phyloP scores from a whole-genome alignment of 2,113 vertebrate species.

The Maccullochella peelii region DNA sequence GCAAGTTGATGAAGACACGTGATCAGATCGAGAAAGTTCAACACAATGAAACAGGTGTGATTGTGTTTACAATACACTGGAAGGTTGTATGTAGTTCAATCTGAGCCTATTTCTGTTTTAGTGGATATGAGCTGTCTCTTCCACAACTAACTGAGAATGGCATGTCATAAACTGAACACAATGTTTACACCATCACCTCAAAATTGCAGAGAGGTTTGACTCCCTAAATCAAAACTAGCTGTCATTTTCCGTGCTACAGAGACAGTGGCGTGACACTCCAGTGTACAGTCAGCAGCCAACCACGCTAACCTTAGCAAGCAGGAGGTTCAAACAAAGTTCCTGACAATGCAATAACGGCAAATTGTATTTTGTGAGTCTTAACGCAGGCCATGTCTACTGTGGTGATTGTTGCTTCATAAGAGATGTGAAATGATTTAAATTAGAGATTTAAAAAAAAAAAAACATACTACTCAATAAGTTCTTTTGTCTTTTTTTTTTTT shows the following conservation, averaged over 20 bases:
- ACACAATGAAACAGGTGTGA: conserved; percentile 5
- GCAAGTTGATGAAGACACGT: neutral
- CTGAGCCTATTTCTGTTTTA: neutral
- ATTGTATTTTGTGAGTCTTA: neutral
- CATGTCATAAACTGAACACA: neutral
- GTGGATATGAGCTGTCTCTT: neutral
- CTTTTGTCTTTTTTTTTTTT: too few relatives aligned
- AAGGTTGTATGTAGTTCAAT: neutral
- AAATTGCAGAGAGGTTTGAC: neutral
- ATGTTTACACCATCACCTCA: conserved; percentile 1
- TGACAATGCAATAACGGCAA: neutral
- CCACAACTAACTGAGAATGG: neutral
- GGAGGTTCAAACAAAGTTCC: neutral
- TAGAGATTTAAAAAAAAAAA: neutral
- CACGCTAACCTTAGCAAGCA: neutral
- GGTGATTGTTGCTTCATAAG: too few relatives aligned
- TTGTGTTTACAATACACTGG: neutral
- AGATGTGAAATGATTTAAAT: neutral
- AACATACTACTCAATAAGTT: neutral
- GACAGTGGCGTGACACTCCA: neutral
- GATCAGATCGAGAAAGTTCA: neutral
- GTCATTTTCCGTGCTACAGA: neutral
- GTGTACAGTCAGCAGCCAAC: neutral
- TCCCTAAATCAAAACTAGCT: too few relatives aligned
- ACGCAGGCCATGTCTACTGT: neutral